These are phyloP conservation scores for Lordiphosa stackelbergi DNA, from an alignment of 1,140 invertebrate species.

Conservation along the genomic window DNA sequence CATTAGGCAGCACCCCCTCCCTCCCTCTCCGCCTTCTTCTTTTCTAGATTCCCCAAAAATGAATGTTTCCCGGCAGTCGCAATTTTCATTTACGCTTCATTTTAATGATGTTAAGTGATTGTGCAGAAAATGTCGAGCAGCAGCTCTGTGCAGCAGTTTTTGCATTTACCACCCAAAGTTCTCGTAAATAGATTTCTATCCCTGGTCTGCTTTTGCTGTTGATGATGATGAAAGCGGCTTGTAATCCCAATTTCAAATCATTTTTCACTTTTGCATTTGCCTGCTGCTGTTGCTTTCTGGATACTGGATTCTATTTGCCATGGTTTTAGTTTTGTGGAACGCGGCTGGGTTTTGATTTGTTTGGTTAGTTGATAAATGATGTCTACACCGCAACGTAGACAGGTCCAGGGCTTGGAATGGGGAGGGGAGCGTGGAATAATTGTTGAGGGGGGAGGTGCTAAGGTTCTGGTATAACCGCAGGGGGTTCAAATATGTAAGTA, in stretches of 20 bases:
- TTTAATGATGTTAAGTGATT: conserved; percentile 76
- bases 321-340: conserved; percentile 49
- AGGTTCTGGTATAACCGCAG: too few relatives aligned
- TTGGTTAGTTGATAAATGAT: conserved; percentile 72
- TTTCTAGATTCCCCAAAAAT: conserved; percentile 9
- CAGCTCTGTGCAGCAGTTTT: conserved; percentile 57
- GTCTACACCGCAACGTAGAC: conserved; percentile 66
- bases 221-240: conserved; percentile 62
- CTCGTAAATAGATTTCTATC: conserved; percentile 66
- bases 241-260: conserved; percentile 71
- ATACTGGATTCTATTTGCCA: conserved; percentile 32
- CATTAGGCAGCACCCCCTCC: conserved; percentile 46
- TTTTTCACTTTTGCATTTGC: conserved; percentile 69
- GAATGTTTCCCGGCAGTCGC: conserved; percentile 41
- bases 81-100: conserved; percentile 75
- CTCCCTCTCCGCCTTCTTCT: not conserved
- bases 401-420: not conserved
- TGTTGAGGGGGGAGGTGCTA: too few relatives aligned
- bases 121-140: conserved; percentile 64
- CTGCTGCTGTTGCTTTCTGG: conserved; percentile 6
- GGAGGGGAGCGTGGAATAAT: too few relatives aligned
- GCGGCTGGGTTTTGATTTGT: conserved; percentile 67
- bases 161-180: conserved; percentile 64
- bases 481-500: too few relatives aligned
- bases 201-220: conserved; percentile 6